Conservation (phyloP, 2,888 invertebrate genomes). For the Platycheirus albimanus region DNA sequence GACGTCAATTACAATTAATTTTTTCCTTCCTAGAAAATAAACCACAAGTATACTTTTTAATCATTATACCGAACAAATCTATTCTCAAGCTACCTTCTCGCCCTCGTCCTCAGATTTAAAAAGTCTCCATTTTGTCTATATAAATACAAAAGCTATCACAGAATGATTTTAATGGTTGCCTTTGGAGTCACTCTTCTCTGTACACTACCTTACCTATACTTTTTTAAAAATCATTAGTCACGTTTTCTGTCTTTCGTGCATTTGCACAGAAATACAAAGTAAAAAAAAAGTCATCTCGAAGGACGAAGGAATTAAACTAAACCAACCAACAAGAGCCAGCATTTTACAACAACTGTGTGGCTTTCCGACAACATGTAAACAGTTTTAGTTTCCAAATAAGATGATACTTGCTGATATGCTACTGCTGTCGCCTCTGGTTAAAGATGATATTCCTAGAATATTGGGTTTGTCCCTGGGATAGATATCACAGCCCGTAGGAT, state of each 20-base stretch:
- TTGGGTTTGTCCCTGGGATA: conserved; percentile 31
- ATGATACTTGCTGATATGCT: conserved; percentile 55
- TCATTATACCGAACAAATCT: too few species aligned
- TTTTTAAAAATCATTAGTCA: conserved; percentile 72
- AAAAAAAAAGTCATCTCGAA: conserved; percentile 32
- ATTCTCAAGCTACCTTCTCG: too few species aligned
- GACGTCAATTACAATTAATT: too few species aligned
- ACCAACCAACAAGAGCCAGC: conserved; percentile 27
- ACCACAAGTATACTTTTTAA: too few species aligned
- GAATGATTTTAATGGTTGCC: conserved; percentile 22
- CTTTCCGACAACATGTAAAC: conserved; percentile 65
- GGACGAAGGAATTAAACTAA: conserved; percentile 39
- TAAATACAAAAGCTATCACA: background rate
- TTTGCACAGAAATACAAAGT: conserved; percentile 19
- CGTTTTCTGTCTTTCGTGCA: conserved; percentile 51
- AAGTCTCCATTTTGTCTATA: background rate
- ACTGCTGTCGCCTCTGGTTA: conserved; percentile 1
- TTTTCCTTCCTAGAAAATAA: too few species aligned
- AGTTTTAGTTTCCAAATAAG: conserved; percentile 54
- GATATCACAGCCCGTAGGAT: conserved; percentile 8
- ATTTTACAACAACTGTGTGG: conserved; percentile 45
- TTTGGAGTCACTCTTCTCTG: conserved; percentile 15
- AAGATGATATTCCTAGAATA: conserved; percentile 28
- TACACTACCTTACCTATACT: conserved; percentile 43
- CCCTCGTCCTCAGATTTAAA: too few species aligned